Conservation (phyloP, 2,888 invertebrate species). For the Timandra comae region DNA sequence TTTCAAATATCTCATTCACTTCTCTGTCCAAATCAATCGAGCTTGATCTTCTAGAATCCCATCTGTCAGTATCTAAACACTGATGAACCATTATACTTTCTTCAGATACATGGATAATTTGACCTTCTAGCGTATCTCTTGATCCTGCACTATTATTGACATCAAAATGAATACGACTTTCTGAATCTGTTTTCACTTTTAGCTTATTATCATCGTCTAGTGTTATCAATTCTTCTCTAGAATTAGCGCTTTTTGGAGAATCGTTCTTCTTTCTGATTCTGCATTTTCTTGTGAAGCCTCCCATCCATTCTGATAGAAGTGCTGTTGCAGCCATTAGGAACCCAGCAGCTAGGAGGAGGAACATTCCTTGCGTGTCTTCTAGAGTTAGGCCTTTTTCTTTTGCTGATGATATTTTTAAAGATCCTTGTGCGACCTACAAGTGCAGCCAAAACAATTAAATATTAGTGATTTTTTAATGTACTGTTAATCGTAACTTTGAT, state of each 20-base stretch:
- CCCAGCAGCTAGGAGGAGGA: conserved; percentile 83
- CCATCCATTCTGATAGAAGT: conserved; percentile 82
- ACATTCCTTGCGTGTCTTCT: conserved; percentile 90
- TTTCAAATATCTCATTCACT: conserved; percentile 60
- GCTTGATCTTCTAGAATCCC: conserved; percentile 54
- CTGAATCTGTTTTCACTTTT: conserved; percentile 21
- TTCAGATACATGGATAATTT: conserved; percentile 50
- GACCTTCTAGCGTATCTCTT: conserved; percentile 47
- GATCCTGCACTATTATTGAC: conserved; percentile 43
- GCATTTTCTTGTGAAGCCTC: conserved; percentile 80
- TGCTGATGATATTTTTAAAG: conserved; percentile 57
- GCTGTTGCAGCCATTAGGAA: conserved; percentile 79
- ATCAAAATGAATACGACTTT: conserved; percentile 32
- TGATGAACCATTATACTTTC: conserved; percentile 52
- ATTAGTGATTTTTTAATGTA: no score
- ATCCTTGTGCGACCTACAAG: conserved; percentile 47
- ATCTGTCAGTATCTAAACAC: conserved; percentile 31
- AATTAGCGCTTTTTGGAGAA: conserved; percentile 23
- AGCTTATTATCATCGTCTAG: conserved; percentile 23
- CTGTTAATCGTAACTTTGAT: no score
- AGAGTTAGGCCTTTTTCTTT: conserved; percentile 85
- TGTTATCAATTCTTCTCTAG: conserved; percentile 38
- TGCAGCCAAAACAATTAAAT: no score
- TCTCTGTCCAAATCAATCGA: conserved; percentile 60
- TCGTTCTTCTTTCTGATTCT: conserved; percentile 36